A percentile compares a stretch with the other conserved stretches of the same genome.
Conservation (phyloP, 2,888 invertebrate species). For the Apoderus coryli region DNA sequence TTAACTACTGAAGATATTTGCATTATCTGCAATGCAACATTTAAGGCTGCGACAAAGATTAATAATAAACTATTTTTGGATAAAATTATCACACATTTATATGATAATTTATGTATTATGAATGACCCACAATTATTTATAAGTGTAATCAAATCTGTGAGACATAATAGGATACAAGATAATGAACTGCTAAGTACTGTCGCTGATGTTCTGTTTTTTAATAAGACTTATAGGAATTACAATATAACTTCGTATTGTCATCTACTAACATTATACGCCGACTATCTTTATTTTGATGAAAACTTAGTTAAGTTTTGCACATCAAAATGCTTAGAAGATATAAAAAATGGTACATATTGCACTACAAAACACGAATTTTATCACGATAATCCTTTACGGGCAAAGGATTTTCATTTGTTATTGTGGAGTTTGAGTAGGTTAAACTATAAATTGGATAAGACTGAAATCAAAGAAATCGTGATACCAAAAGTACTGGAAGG, state of each 20-base stretch:
- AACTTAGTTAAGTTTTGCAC: conserved; percentile 24
- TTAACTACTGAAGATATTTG: conserved; percentile 29
- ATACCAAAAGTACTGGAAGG: conserved; percentile 24
- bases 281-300: conserved; percentile 28
- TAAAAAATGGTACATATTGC: conserved; percentile 18
- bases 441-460: conserved; percentile 22
- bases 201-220: conserved; percentile 28
- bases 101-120: conserved; percentile 27
- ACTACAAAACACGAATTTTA: conserved; percentile 17
- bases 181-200: conserved; percentile 29
- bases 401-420: conserved; percentile 34
- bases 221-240: conserved; percentile 26
- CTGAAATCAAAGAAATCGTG: conserved; percentile 23
- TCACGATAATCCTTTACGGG: conserved; percentile 22
- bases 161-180: conserved; percentile 28
- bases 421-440: conserved; percentile 30
- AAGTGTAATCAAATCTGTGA: conserved; percentile 31
- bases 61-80: conserved; percentile 23
- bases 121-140: conserved; percentile 30
- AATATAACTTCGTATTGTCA: conserved; percentile 29
- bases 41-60: conserved; percentile 30
- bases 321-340: conserved; percentile 22
- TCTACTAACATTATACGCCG: conserved; percentile 32
- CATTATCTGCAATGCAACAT: conserved; percentile 30
- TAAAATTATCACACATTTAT: conserved; percentile 24